Base-by-base conservation (phyloP, 2,888 invertebrate genomes). In the Aricia artaxerxes region DNA sequence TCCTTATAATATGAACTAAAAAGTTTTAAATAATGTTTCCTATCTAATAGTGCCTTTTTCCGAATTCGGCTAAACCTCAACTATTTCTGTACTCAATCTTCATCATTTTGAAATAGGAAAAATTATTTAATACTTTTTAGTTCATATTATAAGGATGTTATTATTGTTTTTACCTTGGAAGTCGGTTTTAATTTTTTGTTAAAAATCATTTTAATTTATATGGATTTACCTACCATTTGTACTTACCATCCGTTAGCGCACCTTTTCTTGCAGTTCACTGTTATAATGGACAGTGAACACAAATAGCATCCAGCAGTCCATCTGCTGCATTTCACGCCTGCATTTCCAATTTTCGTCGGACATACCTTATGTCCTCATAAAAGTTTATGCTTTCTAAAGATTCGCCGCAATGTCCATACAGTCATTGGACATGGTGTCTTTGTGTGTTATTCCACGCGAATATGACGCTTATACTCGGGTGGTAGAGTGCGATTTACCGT, bases 311-410 rank as follows among this genome's bases (percentile, higher is more conserved):
- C 84, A 85, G 84, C 86, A 88, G 88, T 88, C 86, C 92, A 94
- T 93, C 93, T 94, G 94, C 90, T 89, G 86, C 88, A 90, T 93
- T 92, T 91, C 92, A 93, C 91, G 94, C 88, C 91, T 89, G 89
- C 91, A 90, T 91, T 86, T 89, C 89, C 88, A 90, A 92, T 93
- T 93, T 93, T 91, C 92, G 90, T 90, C 89, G 89, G 85, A 85
- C 86, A 86, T 88, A 88, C 89, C 90, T 88, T 88, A 86, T 85
- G 87, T 87, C 82, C 87, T 89, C 88, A 91, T 93, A 93, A 93
- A 93, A 91, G 82, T 92, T 90, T 88, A 91, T 89, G 88, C 90
- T 89, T 89, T 89, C 87, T 86, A 91, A 90, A 90, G 88, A 91
- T 91, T 89, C 86, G 88, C 87, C 87, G 85, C 86, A 88, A 88